Evolutionary conservation across 1,140 invertebrate genomes (phyloP).

Genomic region (Euura saliciscinereae): DNA sequence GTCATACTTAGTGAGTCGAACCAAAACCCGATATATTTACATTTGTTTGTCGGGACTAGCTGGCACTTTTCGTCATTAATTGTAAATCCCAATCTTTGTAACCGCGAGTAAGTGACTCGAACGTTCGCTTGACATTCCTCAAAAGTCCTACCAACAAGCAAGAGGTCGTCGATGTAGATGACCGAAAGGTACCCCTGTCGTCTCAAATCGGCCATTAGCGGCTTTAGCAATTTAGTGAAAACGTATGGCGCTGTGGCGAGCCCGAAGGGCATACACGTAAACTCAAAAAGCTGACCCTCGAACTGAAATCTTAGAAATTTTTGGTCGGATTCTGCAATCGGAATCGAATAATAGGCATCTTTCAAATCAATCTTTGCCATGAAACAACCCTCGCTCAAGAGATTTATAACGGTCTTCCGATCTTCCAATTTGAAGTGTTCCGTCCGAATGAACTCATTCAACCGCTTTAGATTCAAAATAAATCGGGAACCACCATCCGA

Average conservation of each 20-base stretch:
- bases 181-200: constrained; percentile 12
- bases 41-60: constrained; percentile 12
- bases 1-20: constrained; percentile 15
- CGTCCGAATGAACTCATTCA: constrained; percentile 22
- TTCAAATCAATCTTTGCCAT: constrained; percentile 13
- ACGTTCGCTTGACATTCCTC: constrained; percentile 17
- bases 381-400: constrained; percentile 17
- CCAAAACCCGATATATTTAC: constrained; percentile 23
- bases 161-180: constrained; percentile 23
- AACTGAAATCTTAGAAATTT: constrained; percentile 20
- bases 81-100: constrained; percentile 19
- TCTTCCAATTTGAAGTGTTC: constrained; percentile 29
- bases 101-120: not conserved
- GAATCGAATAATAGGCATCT: constrained; percentile 21
- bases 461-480: constrained; percentile 24
- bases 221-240: constrained; percentile 25
- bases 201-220: constrained; percentile 14
- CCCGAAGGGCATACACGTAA: constrained; percentile 21
- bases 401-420: constrained; percentile 18
- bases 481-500: constrained; percentile 22
- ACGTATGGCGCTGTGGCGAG: constrained; percentile 16
- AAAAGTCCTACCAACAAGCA: constrained; percentile 14
- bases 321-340: not conserved
- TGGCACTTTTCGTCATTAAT: constrained; percentile 21
- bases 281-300: constrained; percentile 14